Percentiles rank a stretch among this genome's conserved stretches.
Evolutionary conservation across 2,113 vertebrate species (phyloP).

Genomic region (Smithornis capensis): DNA sequence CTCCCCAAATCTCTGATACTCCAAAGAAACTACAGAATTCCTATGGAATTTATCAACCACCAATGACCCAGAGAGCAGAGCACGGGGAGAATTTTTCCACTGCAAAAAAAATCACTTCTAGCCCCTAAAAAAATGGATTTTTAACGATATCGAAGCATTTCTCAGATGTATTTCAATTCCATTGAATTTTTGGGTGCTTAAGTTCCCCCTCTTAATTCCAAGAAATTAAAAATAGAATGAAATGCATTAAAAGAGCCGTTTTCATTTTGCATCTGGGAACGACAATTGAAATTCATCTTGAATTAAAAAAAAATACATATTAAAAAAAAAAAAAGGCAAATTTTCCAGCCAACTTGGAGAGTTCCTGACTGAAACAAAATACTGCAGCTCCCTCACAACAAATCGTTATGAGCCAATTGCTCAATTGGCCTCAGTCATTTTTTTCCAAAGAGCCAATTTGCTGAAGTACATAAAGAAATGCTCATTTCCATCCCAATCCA

Average conservation of each 20-base stretch:
- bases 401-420: background rate
- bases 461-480: background rate
- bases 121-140: background rate
- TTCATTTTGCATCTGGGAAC: background rate
- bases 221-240: constrained; percentile 34
- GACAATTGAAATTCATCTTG: background rate
- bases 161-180: background rate
- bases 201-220: background rate
- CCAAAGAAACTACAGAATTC: background rate
- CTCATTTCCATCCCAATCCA: background rate
- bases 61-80: background rate
- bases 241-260: background rate
- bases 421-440: background rate
- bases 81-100: background rate
- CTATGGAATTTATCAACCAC: background rate
- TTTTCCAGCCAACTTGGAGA: background rate
- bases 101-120: background rate
- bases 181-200: background rate
- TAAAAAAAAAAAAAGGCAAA: background rate
- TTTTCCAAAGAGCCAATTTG: background rate
- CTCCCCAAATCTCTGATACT: background rate
- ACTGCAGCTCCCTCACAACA: background rate
- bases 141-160: background rate
- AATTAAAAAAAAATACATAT: background rate
- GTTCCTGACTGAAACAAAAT: background rate